Evolutionary conservation across 2,113 vertebrate species (phyloP).

Genomic region (Sylvietta virens): DNA sequence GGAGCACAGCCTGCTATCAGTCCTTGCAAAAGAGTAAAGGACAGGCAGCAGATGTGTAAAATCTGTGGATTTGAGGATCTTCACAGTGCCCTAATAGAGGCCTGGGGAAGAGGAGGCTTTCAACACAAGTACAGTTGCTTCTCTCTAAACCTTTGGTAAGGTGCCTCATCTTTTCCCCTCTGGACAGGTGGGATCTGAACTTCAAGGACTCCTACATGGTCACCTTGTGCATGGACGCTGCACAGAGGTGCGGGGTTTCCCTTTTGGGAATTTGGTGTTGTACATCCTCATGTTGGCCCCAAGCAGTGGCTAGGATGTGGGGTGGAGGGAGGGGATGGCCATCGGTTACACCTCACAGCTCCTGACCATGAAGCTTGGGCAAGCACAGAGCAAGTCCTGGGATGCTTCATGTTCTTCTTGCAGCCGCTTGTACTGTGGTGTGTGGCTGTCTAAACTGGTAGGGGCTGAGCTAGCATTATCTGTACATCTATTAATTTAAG

Average conservation of each 20-base stretch:
- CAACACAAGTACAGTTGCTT: neutral
- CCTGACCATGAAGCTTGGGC: accelerated
- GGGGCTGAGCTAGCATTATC: neutral
- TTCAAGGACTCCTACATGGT: neutral
- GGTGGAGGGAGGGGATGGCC: neutral
- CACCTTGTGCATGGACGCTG: neutral
- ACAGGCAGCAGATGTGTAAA: neutral
- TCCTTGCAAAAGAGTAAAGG: neutral
- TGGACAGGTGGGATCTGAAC: neutral
- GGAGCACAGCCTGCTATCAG: neutral
- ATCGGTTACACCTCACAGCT: accelerated
- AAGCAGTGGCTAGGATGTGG: neutral
- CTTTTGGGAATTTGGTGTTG: neutral
- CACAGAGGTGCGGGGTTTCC: neutral
- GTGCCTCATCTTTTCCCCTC: neutral
- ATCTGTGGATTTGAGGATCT: neutral
- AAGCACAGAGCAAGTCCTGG: neutral
- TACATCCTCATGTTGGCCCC: neutral
- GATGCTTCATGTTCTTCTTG: neutral
- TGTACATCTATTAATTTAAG: neutral
- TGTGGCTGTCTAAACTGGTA: neutral
- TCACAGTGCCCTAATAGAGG: neutral
- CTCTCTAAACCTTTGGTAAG: neutral
- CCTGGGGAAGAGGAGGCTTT: neutral
- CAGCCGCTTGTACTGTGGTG: accelerated